Evolutionary conservation across 2,888 invertebrate genomes (phyloP).

Genomic region (Lycophotia porphyrea): DNA sequence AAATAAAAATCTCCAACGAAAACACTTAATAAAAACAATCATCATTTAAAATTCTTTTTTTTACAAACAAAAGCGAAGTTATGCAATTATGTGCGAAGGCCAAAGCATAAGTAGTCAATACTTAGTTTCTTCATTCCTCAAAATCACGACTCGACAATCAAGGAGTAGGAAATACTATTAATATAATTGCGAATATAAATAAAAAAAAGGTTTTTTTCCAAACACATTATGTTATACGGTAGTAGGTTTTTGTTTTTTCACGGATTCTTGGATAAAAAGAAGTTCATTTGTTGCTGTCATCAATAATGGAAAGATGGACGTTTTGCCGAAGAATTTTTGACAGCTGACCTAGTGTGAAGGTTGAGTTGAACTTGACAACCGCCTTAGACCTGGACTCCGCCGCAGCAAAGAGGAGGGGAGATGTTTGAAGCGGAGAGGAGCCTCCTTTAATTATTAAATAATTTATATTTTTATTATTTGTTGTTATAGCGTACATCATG

Average conservation of each 20-base stretch:
- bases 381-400: too few species aligned
- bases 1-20: slow-evolving; percentile 12
- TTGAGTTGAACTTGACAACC: neutral
- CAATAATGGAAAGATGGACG: too few species aligned
- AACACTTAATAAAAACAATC: slow-evolving; percentile 41
- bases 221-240: slow-evolving; percentile 51
- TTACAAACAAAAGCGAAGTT: slow-evolving; percentile 32
- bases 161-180: slow-evolving; percentile 63
- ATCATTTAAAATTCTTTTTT: slow-evolving; percentile 30
- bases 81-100: slow-evolving; percentile 60
- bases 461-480: too few species aligned
- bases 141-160: slow-evolving; percentile 64
- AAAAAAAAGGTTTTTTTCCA: slow-evolving; percentile 54
- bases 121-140: slow-evolving; percentile 49
- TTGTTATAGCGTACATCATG: too few species aligned
- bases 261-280: slow-evolving; percentile 5
- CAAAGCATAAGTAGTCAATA: slow-evolving; percentile 46
- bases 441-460: too few species aligned
- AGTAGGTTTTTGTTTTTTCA: slow-evolving; percentile 46
- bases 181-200: slow-evolving; percentile 59
- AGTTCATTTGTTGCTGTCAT: too few species aligned
- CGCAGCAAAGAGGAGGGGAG: too few species aligned
- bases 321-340: slow-evolving; percentile 5
- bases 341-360: neutral
- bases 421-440: too few species aligned